Conservation (phyloP, 2,113 vertebrate species). For the Perca flavescens region DNA sequence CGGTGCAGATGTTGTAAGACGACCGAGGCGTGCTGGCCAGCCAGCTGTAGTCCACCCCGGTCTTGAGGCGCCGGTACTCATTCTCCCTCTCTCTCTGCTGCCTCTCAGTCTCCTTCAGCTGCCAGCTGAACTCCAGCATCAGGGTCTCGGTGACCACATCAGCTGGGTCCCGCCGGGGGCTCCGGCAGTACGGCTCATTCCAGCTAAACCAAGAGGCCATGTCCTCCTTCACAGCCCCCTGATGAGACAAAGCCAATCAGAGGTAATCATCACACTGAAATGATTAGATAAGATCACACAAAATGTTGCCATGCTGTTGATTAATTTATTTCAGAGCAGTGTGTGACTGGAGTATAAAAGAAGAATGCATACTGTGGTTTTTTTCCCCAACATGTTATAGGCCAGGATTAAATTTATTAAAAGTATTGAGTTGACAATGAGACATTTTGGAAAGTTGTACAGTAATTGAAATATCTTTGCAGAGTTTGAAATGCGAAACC, state of each 20-base stretch:
- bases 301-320: background rate
- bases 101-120: constrained; percentile 92
- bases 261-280: background rate
- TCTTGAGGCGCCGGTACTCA: constrained; percentile 87
- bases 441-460: background rate
- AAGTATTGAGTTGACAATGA: background rate
- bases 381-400: background rate
- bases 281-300: background rate
- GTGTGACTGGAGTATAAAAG: background rate
- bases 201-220: constrained; percentile 93
- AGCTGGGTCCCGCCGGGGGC: constrained; percentile 84
- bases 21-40: constrained; percentile 88
- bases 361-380: background rate
- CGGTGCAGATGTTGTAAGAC: constrained; percentile 88
- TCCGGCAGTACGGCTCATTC: constrained; percentile 85
- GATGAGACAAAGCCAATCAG: background rate
- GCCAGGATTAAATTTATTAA: background rate
- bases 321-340: background rate
- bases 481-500: background rate
- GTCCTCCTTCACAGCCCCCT: constrained; percentile 25
- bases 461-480: background rate
- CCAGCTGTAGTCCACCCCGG: constrained; percentile 97
- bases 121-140: constrained; percentile 96
- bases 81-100: constrained; percentile 89
- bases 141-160: constrained; percentile 95